Percentiles rank a stretch among this genome's conserved stretches.
These are phyloP conservation scores for Cygnus buccinator DNA, from an alignment of 2,113 vertebrate species.

Conservation along the genomic window DNA sequence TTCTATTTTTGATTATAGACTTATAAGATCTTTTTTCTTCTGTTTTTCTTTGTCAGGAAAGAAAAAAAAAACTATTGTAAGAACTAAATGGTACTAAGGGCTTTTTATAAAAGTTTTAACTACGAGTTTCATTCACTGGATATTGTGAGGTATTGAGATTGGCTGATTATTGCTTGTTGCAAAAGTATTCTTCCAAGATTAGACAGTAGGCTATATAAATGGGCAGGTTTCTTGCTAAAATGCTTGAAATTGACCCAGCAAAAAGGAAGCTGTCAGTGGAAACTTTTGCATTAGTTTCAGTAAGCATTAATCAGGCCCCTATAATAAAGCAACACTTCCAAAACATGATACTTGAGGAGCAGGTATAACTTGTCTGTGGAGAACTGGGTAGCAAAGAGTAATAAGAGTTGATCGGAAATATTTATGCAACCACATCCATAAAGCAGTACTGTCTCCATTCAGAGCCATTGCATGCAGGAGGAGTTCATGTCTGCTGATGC, in stretches of 20 bases:
- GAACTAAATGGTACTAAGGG: background rate
- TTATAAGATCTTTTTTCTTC: conserved; percentile 1
- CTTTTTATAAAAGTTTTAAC: conserved; percentile 33
- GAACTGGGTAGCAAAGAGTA: background rate
- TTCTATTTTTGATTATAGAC: conserved; percentile 52
- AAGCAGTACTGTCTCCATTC: background rate
- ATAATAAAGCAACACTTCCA: background rate
- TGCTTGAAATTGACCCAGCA: conserved; percentile 7
- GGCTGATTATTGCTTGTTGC: conserved; percentile 31
- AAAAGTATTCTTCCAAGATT: conserved; percentile 2
- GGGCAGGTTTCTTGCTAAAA: conserved; percentile 12
- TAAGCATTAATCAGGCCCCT: background rate
- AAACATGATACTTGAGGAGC: background rate
- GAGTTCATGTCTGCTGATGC: background rate
- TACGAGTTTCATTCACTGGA: background rate
- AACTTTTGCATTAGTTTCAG: background rate
- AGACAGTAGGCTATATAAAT: background rate
- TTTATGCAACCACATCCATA: background rate
- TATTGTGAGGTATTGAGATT: conserved; percentile 25
- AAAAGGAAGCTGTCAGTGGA: background rate
- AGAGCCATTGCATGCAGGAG: background rate
- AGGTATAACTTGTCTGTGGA: background rate
- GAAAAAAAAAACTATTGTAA: conserved; percentile 15
- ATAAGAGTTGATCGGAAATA: background rate
- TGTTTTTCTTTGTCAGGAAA: background rate